phyloP scores from a whole-genome alignment of 1,140 invertebrate genomes.

The Metopolophium dirhodum region DNA sequence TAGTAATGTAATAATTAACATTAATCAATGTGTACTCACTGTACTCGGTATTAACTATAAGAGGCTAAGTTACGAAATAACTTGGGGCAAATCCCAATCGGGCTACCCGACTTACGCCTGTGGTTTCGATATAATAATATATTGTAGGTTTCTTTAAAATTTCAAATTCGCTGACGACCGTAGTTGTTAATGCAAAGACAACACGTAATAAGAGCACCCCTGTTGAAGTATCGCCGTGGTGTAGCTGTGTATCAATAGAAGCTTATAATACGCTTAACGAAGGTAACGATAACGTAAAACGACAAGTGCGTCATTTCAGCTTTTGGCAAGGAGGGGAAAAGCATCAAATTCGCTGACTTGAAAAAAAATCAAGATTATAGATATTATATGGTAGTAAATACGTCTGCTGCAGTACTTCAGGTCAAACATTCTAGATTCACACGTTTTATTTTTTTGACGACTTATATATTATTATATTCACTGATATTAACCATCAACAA shows the following conservation, averaged over 20 bases:
- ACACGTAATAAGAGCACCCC: not conserved
- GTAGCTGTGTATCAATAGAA: not conserved
- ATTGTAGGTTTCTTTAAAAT: not conserved
- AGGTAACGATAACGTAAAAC: not conserved
- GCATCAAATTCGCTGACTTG: not conserved
- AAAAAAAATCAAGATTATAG: not conserved
- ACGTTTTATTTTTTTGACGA: not conserved
- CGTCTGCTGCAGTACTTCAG: not conserved
- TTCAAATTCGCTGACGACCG: not conserved
- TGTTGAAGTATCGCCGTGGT: not conserved
- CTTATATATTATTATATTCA: not conserved
- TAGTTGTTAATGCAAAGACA: not conserved
- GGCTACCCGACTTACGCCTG: no score
- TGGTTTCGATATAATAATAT: not conserved
- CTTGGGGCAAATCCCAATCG: no score
- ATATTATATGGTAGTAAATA: not conserved
- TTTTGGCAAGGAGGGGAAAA: not conserved
- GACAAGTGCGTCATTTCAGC: not conserved
- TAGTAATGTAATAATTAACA: no score
- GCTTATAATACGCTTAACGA: not conserved
- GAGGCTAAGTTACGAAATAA: no score
- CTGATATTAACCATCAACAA: not conserved
- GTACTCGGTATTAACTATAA: no score
- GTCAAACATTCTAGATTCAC: not conserved
- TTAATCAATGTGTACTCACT: no score